Base-by-base conservation (phyloP, 2,888 invertebrate species). In the Craniophora ligustri region DNA sequence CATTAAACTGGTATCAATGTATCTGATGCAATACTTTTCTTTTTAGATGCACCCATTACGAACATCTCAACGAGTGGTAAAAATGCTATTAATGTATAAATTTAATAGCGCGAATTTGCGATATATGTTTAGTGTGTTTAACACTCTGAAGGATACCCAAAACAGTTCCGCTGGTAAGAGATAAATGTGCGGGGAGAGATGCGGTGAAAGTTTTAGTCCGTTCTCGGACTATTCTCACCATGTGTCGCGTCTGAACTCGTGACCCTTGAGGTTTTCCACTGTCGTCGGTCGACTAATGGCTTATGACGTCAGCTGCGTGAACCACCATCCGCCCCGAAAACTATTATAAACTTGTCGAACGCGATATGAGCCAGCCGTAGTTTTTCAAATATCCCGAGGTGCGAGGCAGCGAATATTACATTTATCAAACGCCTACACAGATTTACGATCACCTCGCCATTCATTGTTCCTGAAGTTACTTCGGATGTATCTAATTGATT, bases 261-360 rank as follows among this genome's bases (percentile, higher is more conserved):
- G 84, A 87, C 87, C 88, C 88, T 82, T 87, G 87, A 87, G 88
- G 87, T 86, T 86, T 85, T 83, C 81, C 69, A 78, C 78, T 82
- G 85, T 84, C 81, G 77, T 72, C 82, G 74, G 73, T 75, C 80
- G 75, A 84, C 86, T 88, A 89, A 89, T 87, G 85, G 85, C 82
- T 76, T 80, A 75, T 81, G 79, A 84, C 83, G 83, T 84, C 83
- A 83, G 77, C 83, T 84, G 82, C 62, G 73, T 71, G 65, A 64
- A 65, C 62, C 46, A 8, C 50, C 58, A 45, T 75, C 61, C 50
- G 64, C 61, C 66, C 62, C 55, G 18, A 60, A 69, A 81, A 82
- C 65, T 78, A 80, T 86, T 83, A 81, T 82, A 79, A 81, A 80
- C 75, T 79, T 78, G 71, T 72, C 70, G 71, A 77, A 67, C 38